A percentile compares a stretch with the other conserved stretches of the same genome.
Conservation (phyloP, 2,113 vertebrate species). For the Numida meleagris region DNA sequence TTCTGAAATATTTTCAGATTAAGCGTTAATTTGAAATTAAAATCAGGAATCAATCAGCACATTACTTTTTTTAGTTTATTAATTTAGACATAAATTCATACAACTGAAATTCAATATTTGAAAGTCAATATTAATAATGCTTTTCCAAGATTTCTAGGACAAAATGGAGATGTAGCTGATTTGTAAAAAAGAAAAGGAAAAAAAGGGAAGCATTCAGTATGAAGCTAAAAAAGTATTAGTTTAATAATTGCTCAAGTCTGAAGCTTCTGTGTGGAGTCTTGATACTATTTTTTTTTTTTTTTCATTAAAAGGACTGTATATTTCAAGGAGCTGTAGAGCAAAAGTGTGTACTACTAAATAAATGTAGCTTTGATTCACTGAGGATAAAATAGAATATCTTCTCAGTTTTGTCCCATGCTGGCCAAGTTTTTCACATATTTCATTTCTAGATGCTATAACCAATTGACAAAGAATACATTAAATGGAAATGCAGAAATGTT, state of each 20-base stretch:
- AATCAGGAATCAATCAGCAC: background rate
- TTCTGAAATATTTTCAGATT: background rate
- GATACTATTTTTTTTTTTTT: background rate
- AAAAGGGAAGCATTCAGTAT: background rate
- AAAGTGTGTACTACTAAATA: background rate
- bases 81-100: background rate
- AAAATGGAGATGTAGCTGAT: background rate
- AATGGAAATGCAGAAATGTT: background rate
- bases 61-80: background rate
- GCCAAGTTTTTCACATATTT: background rate
- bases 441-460: background rate
- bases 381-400: background rate
- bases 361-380: background rate
- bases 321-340: background rate
- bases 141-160: background rate
- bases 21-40: background rate
- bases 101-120: background rate
- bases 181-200: no score
- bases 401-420: background rate
- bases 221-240: rapidly evolving
- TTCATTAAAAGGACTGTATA: background rate
- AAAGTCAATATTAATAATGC: background rate
- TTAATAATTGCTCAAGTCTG: background rate
- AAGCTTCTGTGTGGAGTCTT: background rate
- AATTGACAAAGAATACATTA: background rate